Conservation (phyloP, 2,797 vertebrate genomes). For the Crenichthys baileyi region DNA sequence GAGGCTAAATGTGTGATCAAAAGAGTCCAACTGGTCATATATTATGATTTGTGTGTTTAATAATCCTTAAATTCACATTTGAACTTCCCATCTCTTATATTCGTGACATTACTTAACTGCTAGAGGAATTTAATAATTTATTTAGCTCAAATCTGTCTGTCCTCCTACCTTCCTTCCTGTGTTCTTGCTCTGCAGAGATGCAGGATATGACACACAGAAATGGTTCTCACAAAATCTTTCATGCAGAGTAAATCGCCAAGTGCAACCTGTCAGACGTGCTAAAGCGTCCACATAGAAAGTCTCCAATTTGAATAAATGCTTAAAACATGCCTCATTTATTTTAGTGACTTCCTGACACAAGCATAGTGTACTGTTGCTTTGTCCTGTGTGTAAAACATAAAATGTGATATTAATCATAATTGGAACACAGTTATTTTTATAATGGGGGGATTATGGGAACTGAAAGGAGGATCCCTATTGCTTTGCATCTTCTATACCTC, state of each 20-base stretch:
- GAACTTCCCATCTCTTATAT: neutral
- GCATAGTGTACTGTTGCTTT: neutral
- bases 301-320: neutral
- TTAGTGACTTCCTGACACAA: neutral
- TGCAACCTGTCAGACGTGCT: neutral
- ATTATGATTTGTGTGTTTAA: conserved; percentile 9
- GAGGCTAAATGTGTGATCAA: neutral
- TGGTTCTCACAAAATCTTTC: neutral
- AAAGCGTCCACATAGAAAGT: neutral
- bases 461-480: neutral
- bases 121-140: neutral
- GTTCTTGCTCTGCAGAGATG: neutral
- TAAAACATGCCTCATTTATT: neutral
- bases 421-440: neutral
- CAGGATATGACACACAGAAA: neutral
- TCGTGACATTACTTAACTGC: neutral
- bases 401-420: neutral
- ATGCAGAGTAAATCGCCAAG: neutral
- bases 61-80: conserved; percentile 12
- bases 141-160: neutral
- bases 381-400: neutral
- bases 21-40: neutral
- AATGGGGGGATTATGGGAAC: neutral
- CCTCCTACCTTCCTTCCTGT: neutral
- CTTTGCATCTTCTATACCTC: neutral